Evolutionary conservation across 2,113 vertebrate species (phyloP).

Genomic region (Poeciliopsis prolifica): DNA sequence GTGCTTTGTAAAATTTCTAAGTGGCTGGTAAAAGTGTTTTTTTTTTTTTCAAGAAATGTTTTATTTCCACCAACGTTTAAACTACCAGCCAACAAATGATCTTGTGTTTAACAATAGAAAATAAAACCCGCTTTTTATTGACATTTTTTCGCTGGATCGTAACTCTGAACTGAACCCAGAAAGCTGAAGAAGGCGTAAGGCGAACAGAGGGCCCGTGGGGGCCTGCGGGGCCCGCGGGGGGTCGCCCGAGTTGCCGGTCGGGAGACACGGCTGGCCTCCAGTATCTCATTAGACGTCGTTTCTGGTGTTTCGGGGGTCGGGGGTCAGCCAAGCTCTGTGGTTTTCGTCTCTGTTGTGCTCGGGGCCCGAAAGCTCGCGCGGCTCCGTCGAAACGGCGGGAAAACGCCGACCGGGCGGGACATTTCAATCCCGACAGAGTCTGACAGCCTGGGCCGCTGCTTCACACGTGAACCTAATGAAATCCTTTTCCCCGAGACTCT

Average conservation of each 20-base stretch:
- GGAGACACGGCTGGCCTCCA: neutral
- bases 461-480: constrained; percentile 72
- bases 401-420: constrained; percentile 22
- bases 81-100: too few relatives aligned
- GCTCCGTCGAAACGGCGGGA: constrained; percentile 30
- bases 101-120: too few relatives aligned
- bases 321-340: neutral
- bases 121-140: too few relatives aligned
- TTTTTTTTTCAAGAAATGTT: too few relatives aligned
- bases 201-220: neutral
- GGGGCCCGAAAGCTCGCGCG: constrained; percentile 30
- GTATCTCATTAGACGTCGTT: too few relatives aligned
- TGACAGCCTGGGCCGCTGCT: constrained; percentile 58
- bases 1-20: too few relatives aligned
- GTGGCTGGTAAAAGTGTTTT: too few relatives aligned
- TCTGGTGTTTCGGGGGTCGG: neutral
- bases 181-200: neutral
- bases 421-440: constrained; percentile 44
- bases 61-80: too few relatives aligned
- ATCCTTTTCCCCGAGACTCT: constrained; percentile 45
- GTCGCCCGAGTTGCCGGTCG: too few relatives aligned
- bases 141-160: too few relatives aligned
- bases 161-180: too few relatives aligned
- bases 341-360: constrained; percentile 21
- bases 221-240: neutral